Percentiles rank a stretch among this genome's conserved stretches.
These are phyloP conservation scores for Lepidostoma basale DNA, from an alignment of 1,140 invertebrate species.

Conservation along the genomic window DNA sequence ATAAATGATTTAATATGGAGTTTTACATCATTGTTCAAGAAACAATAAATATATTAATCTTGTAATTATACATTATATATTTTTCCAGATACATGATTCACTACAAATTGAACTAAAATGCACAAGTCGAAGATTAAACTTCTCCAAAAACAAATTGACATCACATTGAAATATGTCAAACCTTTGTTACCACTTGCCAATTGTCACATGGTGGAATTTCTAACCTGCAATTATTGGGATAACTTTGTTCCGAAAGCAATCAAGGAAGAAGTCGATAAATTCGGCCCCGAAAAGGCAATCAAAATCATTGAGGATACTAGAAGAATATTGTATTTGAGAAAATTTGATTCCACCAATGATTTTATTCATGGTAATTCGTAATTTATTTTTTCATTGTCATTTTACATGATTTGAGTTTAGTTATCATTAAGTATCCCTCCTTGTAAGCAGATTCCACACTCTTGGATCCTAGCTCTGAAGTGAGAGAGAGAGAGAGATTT, in stretches of 20 bases:
- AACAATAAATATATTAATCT: not conserved
- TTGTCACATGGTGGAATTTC: conserved; percentile 82
- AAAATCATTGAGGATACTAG: conserved; percentile 54
- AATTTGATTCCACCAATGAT: conserved; percentile 15
- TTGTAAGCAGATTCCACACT: conserved; percentile 46
- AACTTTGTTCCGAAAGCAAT: conserved; percentile 63
- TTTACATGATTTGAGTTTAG: not conserved
- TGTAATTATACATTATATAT: not conserved
- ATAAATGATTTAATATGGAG: too few species aligned
- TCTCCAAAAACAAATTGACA: conserved; percentile 59
- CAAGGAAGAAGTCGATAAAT: conserved; percentile 59
- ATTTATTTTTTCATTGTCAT: not conserved
- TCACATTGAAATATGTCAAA: conserved; percentile 63
- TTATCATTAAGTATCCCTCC: conserved; percentile 8
- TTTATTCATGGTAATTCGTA: too few species aligned
- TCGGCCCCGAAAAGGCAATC: conserved; percentile 52
- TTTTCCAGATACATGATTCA: not conserved
- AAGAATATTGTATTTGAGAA: conserved; percentile 40
- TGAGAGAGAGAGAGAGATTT: not conserved
- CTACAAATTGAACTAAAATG: conserved; percentile 25
- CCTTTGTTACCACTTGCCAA: conserved; percentile 69
- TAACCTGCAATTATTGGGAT: conserved; percentile 74
- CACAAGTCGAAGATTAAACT: conserved; percentile 46
- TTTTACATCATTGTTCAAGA: too few species aligned
- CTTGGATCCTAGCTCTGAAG: not conserved